A percentile compares a stretch with the other conserved stretches of the same genome.
Evolutionary conservation across 2,797 vertebrate species (phyloP).

Genomic region (Silurus aristotelis): DNA sequence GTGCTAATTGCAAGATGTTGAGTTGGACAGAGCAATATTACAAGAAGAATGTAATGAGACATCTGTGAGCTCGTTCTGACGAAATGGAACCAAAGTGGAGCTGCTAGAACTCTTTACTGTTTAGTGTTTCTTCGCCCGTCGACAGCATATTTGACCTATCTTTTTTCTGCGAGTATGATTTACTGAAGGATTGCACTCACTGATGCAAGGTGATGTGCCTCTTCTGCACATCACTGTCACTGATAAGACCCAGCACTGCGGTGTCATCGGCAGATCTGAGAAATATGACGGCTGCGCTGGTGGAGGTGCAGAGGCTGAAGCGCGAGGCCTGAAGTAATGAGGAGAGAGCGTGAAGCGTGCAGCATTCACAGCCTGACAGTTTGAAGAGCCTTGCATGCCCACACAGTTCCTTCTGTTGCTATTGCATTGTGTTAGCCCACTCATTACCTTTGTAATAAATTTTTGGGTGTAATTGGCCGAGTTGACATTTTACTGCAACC

Average conservation of each 20-base stretch:
- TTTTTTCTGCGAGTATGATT: slow-evolving; percentile 22
- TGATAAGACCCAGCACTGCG: slow-evolving; percentile 24
- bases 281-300: slow-evolving; percentile 27
- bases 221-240: slow-evolving; percentile 29
- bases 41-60: slow-evolving; percentile 4
- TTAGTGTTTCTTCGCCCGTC: slow-evolving; percentile 4
- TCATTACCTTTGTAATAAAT: slow-evolving; percentile 34
- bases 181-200: slow-evolving; percentile 33
- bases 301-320: slow-evolving; percentile 29
- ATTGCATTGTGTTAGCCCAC: slow-evolving; percentile 34
- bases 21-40: not conserved
- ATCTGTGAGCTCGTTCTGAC: not conserved
- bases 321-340: slow-evolving; percentile 36
- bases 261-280: slow-evolving; percentile 42
- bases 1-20: slow-evolving; percentile 18
- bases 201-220: slow-evolving; percentile 42
- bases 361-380: slow-evolving; percentile 40
- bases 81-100: not conserved
- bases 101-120: slow-evolving; percentile 4
- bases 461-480: slow-evolving; percentile 32
- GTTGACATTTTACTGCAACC: slow-evolving; percentile 29
- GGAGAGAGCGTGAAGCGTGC: slow-evolving; percentile 28
- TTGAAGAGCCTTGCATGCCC: slow-evolving; percentile 36
- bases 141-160: slow-evolving; percentile 33
- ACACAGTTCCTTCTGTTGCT: slow-evolving; percentile 23